A percentile compares a stretch with the other conserved stretches of the same genome.
Evolutionary conservation across 2,797 vertebrate genomes (phyloP).

Genomic region (Crenuchus spilurus): DNA sequence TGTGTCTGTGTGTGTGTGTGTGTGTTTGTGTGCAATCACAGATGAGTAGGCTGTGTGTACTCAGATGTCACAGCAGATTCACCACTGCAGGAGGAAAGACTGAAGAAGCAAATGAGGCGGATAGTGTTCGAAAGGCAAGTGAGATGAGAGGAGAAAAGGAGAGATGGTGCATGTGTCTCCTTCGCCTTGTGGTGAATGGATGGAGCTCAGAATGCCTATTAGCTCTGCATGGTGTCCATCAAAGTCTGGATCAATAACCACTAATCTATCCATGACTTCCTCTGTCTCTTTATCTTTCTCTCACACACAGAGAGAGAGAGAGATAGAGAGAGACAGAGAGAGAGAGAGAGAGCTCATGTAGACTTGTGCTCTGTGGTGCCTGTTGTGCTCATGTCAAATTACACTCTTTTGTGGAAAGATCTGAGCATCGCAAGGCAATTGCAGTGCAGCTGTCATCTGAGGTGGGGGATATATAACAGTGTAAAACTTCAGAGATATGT

Average conservation of each 20-base stretch:
- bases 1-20: conserved; percentile 14
- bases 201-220: conserved; percentile 66
- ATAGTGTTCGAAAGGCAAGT: not conserved
- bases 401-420: not conserved
- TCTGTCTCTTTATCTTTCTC: not conserved
- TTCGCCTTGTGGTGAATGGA: conserved; percentile 52
- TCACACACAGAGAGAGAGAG: not conserved
- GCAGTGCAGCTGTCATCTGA: too few species aligned
- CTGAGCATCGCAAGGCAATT: not conserved
- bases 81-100: conserved; percentile 4
- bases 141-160: conserved; percentile 8
- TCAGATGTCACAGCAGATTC: conserved; percentile 46
- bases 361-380: too few species aligned
- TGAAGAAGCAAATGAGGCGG: conserved; percentile 14
- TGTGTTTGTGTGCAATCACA: conserved; percentile 18
- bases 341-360: not conserved
- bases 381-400: not conserved
- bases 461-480: too few species aligned
- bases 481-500: too few species aligned
- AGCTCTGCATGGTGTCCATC: conserved; percentile 64
- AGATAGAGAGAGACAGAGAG: not conserved
- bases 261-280: conserved; percentile 54
- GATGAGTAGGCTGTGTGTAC: conserved; percentile 45
- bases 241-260: conserved; percentile 62
- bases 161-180: not conserved